phyloP scores from a whole-genome alignment of 1,140 invertebrate genomes.

The Pararge aegeria region DNA sequence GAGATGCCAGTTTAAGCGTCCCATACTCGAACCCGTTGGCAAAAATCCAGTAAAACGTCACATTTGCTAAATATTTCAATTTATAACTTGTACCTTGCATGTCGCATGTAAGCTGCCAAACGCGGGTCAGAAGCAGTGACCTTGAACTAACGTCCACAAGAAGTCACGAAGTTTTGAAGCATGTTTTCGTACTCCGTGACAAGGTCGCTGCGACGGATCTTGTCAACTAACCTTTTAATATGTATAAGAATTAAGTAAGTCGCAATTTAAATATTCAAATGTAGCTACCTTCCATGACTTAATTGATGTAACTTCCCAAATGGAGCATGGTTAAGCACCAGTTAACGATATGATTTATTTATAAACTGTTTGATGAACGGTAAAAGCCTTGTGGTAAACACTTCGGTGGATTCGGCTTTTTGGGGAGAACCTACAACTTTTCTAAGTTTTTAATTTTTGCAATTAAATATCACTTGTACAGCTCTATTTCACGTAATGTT shows the following conservation, averaged over 20 bases:
- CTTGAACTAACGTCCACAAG: slow-evolving; percentile 14
- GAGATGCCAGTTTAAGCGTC: background rate
- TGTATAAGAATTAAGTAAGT: background rate
- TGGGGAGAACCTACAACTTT: no score
- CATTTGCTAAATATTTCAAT: background rate
- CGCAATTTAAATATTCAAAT: background rate
- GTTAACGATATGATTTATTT: no score
- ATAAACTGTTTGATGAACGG: no score
- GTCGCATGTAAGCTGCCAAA: slow-evolving; percentile 12
- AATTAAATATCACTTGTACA: no score
- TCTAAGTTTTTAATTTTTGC: no score
- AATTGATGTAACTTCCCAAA: slow-evolving; percentile 1
- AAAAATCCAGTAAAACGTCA: background rate
- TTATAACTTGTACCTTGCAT: slow-evolving; percentile 1
- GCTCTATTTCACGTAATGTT: no score
- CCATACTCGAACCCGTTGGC: background rate
- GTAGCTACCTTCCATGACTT: background rate
- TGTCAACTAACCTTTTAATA: slow-evolving; percentile 14
- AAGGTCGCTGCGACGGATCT: slow-evolving; percentile 10
- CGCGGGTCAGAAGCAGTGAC: slow-evolving; percentile 13
- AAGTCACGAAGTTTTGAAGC: slow-evolving; percentile 11
- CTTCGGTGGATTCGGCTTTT: no score
- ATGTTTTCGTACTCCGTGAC: slow-evolving; percentile 8
- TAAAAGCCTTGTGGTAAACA: no score
- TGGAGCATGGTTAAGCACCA: background rate